Percentiles rank a stretch among this genome's conserved stretches.
Evolutionary conservation across 2,888 invertebrate genomes (phyloP).

Genomic region (Leptopilina myrica): DNA sequence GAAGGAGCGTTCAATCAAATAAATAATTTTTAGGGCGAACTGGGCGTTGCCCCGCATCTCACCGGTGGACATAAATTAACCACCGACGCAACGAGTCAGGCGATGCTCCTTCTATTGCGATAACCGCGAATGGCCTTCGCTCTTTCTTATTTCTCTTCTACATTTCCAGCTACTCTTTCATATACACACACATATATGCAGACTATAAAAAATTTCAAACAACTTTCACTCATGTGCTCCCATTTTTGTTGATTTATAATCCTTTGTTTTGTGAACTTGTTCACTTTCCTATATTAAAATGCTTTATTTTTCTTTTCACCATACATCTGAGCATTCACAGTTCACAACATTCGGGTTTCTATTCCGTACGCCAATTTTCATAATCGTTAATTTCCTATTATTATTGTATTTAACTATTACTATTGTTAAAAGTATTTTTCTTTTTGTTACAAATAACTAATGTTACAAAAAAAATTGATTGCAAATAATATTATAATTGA

Average conservation of each 20-base stretch:
- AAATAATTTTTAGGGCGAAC: constrained; percentile 70
- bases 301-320: not conserved
- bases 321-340: no score
- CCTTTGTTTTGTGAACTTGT: constrained; percentile 23
- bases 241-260: constrained; percentile 32
- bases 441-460: no score
- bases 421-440: no score
- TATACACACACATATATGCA: not conserved
- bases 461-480: no score
- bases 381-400: no score
- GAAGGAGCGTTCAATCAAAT: constrained; percentile 69
- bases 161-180: not conserved
- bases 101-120: constrained; percentile 35
- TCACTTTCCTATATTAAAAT: not conserved
- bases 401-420: no score
- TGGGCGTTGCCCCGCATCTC: constrained; percentile 61
- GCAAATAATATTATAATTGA: no score
- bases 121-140: constrained; percentile 35
- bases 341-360: no score
- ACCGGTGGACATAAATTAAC: constrained; percentile 70
- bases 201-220: constrained; percentile 8
- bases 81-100: constrained; percentile 62
- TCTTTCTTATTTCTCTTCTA: not conserved
- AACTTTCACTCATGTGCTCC: constrained; percentile 31
- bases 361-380: no score